These are phyloP conservation scores for Peromyscus nudipes DNA, from an alignment of 2,797 vertebrate genomes.

Conservation along the genomic window DNA sequence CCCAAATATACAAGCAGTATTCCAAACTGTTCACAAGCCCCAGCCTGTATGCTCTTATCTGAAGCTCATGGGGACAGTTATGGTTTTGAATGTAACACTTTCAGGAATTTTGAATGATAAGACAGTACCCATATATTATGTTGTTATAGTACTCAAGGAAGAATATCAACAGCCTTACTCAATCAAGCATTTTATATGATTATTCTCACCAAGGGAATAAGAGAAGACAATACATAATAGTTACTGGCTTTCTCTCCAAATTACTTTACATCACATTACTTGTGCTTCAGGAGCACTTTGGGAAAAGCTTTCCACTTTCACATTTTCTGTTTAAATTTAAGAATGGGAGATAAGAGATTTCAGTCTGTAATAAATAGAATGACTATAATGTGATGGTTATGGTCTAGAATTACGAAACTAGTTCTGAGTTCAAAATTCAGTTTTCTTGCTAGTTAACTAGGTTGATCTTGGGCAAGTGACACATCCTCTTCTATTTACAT, in stretches of 20 bases:
- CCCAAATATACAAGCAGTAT: background rate
- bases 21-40: background rate
- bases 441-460: background rate
- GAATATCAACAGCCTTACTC: background rate
- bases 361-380: background rate
- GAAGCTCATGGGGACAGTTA: background rate
- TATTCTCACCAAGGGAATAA: background rate
- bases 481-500: background rate
- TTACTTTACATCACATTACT: constrained; percentile 16
- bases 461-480: background rate
- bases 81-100: background rate
- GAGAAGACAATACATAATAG: background rate
- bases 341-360: background rate
- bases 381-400: background rate
- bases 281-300: background rate
- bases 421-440: background rate
- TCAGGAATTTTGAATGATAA: background rate
- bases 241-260: background rate
- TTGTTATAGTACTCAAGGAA: background rate
- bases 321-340: background rate
- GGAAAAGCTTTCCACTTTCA: background rate
- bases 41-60: background rate
- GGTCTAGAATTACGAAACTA: background rate
- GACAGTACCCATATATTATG: background rate
- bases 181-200: constrained; percentile 20